Evolutionary conservation across 2,888 invertebrate species (phyloP).

Genomic region (Eristalinus sepulchralis): DNA sequence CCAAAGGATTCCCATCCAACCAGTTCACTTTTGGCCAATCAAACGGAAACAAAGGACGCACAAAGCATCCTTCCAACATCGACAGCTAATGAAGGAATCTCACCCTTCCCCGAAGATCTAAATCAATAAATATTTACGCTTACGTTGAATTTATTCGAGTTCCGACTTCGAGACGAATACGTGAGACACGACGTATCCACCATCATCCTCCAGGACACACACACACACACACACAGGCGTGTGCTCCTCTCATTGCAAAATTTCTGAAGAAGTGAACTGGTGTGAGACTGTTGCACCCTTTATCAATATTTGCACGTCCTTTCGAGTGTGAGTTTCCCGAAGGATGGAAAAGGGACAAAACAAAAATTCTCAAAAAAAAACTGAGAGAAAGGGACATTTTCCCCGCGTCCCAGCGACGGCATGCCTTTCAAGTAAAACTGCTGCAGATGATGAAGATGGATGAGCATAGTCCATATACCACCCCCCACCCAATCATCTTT

Average conservation of each 20-base stretch:
- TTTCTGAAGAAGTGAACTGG: background rate
- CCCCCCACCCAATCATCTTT: background rate
- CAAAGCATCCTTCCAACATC: background rate
- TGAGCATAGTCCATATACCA: slow-evolving; percentile 1
- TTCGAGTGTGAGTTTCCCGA: slow-evolving; percentile 3
- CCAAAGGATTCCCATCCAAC: too few relatives aligned
- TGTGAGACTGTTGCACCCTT: background rate
- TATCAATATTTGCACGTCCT: slow-evolving; percentile 47
- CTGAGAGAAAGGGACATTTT: slow-evolving; percentile 15
- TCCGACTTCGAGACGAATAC: background rate
- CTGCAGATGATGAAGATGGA: slow-evolving; percentile 59
- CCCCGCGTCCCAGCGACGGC: background rate
- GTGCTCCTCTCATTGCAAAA: slow-evolving; percentile 21
- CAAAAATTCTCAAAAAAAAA: slow-evolving; percentile 13
- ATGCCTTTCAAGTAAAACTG: slow-evolving; percentile 1
- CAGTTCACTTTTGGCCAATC: too few relatives aligned
- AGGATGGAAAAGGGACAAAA: background rate
- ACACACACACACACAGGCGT: background rate
- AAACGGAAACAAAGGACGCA: background rate
- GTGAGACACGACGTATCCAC: background rate
- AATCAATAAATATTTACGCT: slow-evolving; percentile 20
- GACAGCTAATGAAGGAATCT: background rate
- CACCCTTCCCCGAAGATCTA: background rate
- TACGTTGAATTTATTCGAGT: background rate
- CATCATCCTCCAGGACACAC: background rate